These are phyloP conservation scores for Stratiolaelaps scimitus DNA, from an alignment of 1,140 invertebrate genomes.

Conservation along the genomic window DNA sequence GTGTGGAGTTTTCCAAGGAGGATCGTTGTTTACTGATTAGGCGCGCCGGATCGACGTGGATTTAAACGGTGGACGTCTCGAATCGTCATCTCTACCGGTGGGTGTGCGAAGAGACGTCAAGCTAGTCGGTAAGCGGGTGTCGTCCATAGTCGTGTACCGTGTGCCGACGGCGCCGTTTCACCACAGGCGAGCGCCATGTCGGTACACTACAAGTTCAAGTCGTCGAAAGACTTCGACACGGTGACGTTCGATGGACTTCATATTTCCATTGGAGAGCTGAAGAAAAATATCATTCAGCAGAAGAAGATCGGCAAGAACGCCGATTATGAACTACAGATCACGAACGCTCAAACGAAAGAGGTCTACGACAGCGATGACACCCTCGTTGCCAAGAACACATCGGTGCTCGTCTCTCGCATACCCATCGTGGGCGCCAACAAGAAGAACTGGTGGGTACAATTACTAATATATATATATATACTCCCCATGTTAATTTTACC, in stretches of 20 bases:
- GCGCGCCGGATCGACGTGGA: too few species aligned
- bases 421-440: conserved; percentile 52
- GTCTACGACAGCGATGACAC: conserved; percentile 78
- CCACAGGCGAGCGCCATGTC: conserved; percentile 52
- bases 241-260: conserved; percentile 92
- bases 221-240: conserved; percentile 81
- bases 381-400: conserved; percentile 91
- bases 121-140: too few species aligned
- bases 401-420: conserved; percentile 81
- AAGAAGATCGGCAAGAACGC: conserved; percentile 83
- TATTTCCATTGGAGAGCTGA: conserved; percentile 84
- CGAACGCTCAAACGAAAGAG: conserved; percentile 94
- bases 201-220: conserved; percentile 97
- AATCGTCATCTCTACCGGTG: too few species aligned
- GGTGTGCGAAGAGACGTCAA: too few species aligned
- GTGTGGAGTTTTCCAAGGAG: too few species aligned
- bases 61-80: too few species aligned
- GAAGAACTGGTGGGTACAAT: conserved; percentile 33
- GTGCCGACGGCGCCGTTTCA: too few species aligned
- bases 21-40: too few species aligned
- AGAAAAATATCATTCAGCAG: conserved; percentile 84
- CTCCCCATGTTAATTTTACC: too few species aligned
- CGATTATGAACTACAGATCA: conserved; percentile 89
- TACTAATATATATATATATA: too few species aligned
- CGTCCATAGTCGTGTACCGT: too few species aligned